These are phyloP conservation scores for Psilopogon haemacephalus DNA, from an alignment of 2,113 vertebrate genomes.

Conservation along the genomic window DNA sequence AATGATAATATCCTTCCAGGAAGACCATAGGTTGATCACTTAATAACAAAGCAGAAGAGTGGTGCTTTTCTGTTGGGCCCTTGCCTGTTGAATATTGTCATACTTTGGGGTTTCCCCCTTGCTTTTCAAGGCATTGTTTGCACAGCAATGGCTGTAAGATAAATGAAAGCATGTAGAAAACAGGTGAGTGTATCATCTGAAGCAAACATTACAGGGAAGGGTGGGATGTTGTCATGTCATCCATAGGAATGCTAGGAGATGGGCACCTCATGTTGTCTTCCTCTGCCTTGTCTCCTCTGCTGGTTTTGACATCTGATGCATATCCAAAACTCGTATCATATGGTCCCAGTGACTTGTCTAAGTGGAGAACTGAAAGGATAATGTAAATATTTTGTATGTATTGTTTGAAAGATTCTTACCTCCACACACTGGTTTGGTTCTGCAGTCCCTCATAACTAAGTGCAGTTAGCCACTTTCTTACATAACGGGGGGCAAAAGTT, in stretches of 20 bases:
- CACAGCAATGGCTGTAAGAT: neutral
- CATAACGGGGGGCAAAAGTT: neutral
- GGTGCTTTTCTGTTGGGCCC: neutral
- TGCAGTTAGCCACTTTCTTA: neutral
- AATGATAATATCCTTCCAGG: neutral
- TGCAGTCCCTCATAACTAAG: neutral
- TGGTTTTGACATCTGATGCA: constrained; percentile 74
- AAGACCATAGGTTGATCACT: neutral
- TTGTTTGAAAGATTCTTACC: neutral
- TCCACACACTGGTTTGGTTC: neutral
- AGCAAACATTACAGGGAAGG: neutral
- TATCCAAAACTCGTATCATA: constrained; percentile 69
- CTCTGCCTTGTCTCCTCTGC: neutral
- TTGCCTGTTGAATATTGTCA: neutral
- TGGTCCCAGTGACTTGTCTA: constrained; percentile 79
- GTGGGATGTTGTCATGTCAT: constrained; percentile 37
- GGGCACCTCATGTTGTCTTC: neutral
- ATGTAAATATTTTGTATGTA: neutral
- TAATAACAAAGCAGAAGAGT: neutral
- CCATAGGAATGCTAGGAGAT: constrained; percentile 59
- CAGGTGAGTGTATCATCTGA: neutral
- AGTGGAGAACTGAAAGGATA: constrained; percentile 78
- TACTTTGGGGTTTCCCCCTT: neutral
- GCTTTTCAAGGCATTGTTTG: neutral
- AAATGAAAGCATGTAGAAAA: neutral